Base-by-base conservation (phyloP, 1,140 invertebrate species). In the Archivesica marissinica region DNA sequence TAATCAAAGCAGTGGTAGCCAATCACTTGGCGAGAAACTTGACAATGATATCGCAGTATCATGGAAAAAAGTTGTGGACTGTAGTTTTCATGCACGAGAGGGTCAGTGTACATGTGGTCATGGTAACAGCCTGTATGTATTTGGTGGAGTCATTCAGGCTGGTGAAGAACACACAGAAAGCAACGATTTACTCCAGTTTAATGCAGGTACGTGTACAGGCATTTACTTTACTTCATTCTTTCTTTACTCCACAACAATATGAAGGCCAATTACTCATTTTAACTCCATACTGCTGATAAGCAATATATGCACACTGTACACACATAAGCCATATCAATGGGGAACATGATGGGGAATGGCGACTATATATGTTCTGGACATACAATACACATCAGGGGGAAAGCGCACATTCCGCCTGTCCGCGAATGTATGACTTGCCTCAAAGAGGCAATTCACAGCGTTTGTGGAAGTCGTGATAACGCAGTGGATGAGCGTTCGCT, bases 71-170 rank as follows among this genome's bases (percentile, higher is more conserved):
- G 78, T 78, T 0, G 59, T 79, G 56, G 76, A 86, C 9, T 89
- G 86, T 47, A 39, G 76, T 0, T 90, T 89, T 59, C 66, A 88
- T 38, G 70, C 88, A 2, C 64, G 92, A 50, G 93, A 94, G 56
- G 92, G 93, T 2, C 92, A 93, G 78, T 89, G 91, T 74, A 83
- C 87, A n/a, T 93, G 92, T 89, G 66, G 79, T 17, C 38, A 88
- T 23, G 87, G 83, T 2, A 84, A 85, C 61, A 89, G 84, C 50
- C 56, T 93, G 13, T 94, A 90, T 61, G 64, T 92, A 3, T 94
- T 93, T 90, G 93, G 93, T 17, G 93, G 93, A 20, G 92, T 94
- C 3, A 81, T 90, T 23, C 90, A 90, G 17, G 44, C 39, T 28
- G 68, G 87, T 38, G 88, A 88, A 28, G 90, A 92, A 72, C 81